These are phyloP conservation scores for Zoanthus sociatus DNA, from an alignment of 92 coral and sea anemone genomes.

Conservation along the genomic window DNA sequence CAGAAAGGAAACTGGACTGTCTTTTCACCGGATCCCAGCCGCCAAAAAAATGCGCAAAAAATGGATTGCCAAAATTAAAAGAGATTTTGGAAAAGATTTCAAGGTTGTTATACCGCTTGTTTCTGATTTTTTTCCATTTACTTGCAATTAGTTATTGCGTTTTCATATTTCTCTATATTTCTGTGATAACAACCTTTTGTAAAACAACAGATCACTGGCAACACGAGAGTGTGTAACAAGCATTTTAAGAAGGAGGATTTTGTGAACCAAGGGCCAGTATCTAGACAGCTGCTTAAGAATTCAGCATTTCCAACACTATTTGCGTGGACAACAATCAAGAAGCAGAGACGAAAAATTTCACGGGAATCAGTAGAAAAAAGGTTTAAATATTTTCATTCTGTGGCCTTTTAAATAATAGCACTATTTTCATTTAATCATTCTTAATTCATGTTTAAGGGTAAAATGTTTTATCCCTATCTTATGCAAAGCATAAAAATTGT, in stretches of 20 bases:
- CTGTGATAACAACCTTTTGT: conserved; percentile 1
- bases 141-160: not conserved
- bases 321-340: not conserved
- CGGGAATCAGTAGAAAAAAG: conserved; percentile 7
- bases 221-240: conserved; percentile 14
- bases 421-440: not conserved
- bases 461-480: not conserved
- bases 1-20: conserved; percentile 20
- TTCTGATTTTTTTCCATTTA: conserved; percentile 9
- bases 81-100: conserved; percentile 13
- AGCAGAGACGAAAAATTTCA: not conserved
- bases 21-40: conserved; percentile 20
- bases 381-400: conserved; percentile 2
- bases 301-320: not conserved
- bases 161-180: not conserved
- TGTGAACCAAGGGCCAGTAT: not conserved
- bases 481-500: not conserved
- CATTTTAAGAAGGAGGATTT: conserved; percentile 5
- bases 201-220: conserved; percentile 21
- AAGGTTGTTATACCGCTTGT: conserved; percentile 15
- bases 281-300: not conserved
- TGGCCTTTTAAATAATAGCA: not conserved
- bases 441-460: not conserved
- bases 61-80: conserved; percentile 33
- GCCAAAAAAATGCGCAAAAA: conserved; percentile 18